These are phyloP conservation scores for Neomorphus geoffroyi DNA, from an alignment of 2,797 vertebrate species.

Conservation along the genomic window DNA sequence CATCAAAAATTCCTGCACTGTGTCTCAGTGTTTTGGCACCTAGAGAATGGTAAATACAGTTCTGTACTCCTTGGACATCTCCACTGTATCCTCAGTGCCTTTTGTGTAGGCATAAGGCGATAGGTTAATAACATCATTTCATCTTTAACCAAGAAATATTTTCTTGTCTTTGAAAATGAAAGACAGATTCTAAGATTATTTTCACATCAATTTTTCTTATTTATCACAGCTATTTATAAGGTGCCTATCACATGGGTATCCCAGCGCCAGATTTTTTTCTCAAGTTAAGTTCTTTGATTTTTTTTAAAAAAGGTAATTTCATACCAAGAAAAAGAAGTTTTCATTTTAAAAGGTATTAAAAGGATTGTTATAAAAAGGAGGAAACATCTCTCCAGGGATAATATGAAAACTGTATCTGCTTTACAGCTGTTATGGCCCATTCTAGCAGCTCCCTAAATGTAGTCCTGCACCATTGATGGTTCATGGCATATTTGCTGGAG, in stretches of 20 bases:
- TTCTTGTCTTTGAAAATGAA: not conserved
- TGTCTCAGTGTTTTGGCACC: not conserved
- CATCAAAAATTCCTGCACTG: not conserved
- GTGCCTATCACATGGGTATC: not conserved
- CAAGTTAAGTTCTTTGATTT: not conserved
- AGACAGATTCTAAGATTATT: not conserved
- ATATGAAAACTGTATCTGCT: not conserved
- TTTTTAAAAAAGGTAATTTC: not conserved
- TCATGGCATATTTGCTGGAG: not conserved
- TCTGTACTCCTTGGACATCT: not conserved
- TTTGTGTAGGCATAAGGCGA: not conserved
- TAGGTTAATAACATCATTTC: not conserved
- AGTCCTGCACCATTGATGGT: not conserved
- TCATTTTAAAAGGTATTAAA: slow-evolving; percentile 22
- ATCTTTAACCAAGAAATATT: not conserved
- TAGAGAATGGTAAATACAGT: not conserved
- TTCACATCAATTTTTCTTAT: not conserved
- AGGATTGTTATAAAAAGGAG: not conserved
- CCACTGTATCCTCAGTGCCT: not conserved
- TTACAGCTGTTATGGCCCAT: not conserved
- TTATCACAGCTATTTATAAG: slow-evolving; percentile 29
- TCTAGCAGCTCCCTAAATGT: not conserved
- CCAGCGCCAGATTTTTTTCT: not conserved
- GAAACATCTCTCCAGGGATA: slow-evolving; percentile 10
- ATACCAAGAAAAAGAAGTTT: slow-evolving; percentile 5